Evolutionary conservation across 2,888 invertebrate species (phyloP).

Genomic region (Tipula vernalis): DNA sequence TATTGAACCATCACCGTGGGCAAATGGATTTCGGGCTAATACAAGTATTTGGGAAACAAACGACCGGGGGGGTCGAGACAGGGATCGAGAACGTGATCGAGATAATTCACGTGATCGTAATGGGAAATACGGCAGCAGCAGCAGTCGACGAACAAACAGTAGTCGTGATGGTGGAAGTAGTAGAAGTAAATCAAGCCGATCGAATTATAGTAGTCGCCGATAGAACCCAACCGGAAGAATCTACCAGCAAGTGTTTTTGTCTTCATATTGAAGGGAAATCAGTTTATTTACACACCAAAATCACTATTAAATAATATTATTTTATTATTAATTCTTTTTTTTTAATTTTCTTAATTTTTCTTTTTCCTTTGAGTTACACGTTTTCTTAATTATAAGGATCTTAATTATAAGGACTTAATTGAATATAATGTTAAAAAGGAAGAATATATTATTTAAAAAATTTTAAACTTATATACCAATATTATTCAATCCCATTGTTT

Average conservation of each 20-base stretch:
- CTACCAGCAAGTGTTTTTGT: not conserved
- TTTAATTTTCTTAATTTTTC: not conserved
- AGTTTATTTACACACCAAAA: not conserved
- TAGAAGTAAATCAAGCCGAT: slow-evolving; percentile 4
- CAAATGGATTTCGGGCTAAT: not conserved
- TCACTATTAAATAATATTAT: not conserved
- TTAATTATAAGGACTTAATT: not conserved
- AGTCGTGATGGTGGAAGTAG: not conserved
- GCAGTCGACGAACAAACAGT: not conserved
- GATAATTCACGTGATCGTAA: slow-evolving; percentile 16
- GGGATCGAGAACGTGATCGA: not conserved
- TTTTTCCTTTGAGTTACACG: not conserved
- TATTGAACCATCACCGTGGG: not conserved
- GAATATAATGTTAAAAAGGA: not conserved
- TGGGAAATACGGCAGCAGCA: slow-evolving; percentile 16
- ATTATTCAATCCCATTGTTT: slow-evolving; percentile 5
- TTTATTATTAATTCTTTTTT: not conserved
- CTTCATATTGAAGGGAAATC: slow-evolving; percentile 9
- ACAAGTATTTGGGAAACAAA: slow-evolving; percentile 5
- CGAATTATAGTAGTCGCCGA: slow-evolving; percentile 16
- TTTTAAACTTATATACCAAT: not conserved
- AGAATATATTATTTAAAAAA: not conserved
- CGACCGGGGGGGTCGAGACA: slow-evolving; percentile 11
- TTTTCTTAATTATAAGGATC: not conserved
- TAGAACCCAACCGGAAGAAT: slow-evolving; percentile 11